Percentiles rank a stretch among this genome's conserved stretches.
phyloP scores from a whole-genome alignment of 2,888 invertebrate genomes.

The Tipula unca region DNA sequence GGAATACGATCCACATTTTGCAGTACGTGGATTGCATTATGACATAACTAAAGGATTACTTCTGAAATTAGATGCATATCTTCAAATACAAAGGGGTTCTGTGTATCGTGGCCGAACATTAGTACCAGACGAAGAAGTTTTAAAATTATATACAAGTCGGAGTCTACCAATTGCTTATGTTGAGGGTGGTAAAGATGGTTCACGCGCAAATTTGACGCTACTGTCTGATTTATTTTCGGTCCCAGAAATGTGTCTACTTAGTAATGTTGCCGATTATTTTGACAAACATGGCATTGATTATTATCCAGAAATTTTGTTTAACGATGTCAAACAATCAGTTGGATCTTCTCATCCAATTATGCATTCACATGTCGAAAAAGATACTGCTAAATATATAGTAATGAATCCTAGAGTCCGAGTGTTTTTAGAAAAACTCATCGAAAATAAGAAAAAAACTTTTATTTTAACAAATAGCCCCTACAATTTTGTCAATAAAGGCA shows the following conservation, averaged over 20 bases:
- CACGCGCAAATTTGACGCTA: slow-evolving; percentile 76
- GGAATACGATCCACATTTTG: slow-evolving; percentile 84
- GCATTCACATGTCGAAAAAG: slow-evolving; percentile 76
- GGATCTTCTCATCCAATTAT: slow-evolving; percentile 80
- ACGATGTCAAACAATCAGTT: slow-evolving; percentile 84
- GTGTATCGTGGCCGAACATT: slow-evolving; percentile 81
- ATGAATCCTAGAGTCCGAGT: slow-evolving; percentile 60
- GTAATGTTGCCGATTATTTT: slow-evolving; percentile 91
- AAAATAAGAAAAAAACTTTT: slow-evolving; percentile 78
- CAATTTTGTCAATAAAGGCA: slow-evolving; percentile 91
- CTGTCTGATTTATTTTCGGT: slow-evolving; percentile 94
- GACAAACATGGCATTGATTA: slow-evolving; percentile 81
- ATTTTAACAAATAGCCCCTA: slow-evolving; percentile 95
- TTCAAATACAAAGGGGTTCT: slow-evolving; percentile 92
- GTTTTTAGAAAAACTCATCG: slow-evolving; percentile 66
- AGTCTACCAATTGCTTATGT: slow-evolving; percentile 82
- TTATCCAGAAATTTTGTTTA: slow-evolving; percentile 90
- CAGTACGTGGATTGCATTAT: slow-evolving; percentile 95
- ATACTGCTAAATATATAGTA: slow-evolving; percentile 72
- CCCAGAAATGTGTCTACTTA: slow-evolving; percentile 89
- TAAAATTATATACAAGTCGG: slow-evolving; percentile 73
- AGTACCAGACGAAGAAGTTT: slow-evolving; percentile 75
- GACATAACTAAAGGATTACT: slow-evolving; percentile 91
- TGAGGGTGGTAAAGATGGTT: slow-evolving; percentile 48
- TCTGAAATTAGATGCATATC: slow-evolving; percentile 89